Evolutionary conservation across 2,797 vertebrate species (phyloP).

Genomic region (Mareca strepera): DNA sequence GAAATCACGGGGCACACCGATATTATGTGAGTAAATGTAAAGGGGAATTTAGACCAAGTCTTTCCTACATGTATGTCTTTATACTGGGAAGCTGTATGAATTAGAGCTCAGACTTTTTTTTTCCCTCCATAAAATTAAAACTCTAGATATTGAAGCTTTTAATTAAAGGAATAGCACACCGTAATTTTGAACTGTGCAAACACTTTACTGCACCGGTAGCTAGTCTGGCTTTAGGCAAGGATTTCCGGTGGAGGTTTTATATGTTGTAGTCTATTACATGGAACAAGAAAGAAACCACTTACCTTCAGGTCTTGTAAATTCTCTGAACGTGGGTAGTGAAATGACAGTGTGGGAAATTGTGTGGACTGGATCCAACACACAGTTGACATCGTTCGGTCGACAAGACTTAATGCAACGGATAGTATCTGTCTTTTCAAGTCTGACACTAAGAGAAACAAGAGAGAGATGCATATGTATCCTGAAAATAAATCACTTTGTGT

Average conservation of each 20-base stretch:
- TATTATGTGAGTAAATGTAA: neutral
- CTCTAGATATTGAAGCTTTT: neutral
- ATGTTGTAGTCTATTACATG: neutral
- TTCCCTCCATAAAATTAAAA: slow-evolving; percentile 11
- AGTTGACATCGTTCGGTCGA: slow-evolving; percentile 84
- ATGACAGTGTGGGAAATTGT: slow-evolving; percentile 93
- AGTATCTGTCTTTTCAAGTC: slow-evolving; percentile 86
- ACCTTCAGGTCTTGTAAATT: slow-evolving; percentile 92
- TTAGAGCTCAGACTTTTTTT: neutral
- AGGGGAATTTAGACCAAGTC: neutral
- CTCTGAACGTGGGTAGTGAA: slow-evolving; percentile 94
- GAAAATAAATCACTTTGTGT: neutral
- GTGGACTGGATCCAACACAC: slow-evolving; percentile 87
- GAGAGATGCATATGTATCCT: neutral
- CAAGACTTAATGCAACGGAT: slow-evolving; percentile 93
- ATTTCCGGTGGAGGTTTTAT: neutral
- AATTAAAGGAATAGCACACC: slow-evolving; percentile 17
- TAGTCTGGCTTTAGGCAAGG: slow-evolving; percentile 37
- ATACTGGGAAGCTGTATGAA: neutral
- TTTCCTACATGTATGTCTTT: slow-evolving; percentile 16
- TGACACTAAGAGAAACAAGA: slow-evolving; percentile 65
- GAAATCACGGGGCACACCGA: rapidly evolving
- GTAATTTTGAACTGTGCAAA: slow-evolving; percentile 36
- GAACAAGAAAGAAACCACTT: slow-evolving; percentile 57
- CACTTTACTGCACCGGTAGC: neutral